phyloP scores from a whole-genome alignment of 2,113 vertebrate genomes.

The Ornithorhynchus anatinus region DNA sequence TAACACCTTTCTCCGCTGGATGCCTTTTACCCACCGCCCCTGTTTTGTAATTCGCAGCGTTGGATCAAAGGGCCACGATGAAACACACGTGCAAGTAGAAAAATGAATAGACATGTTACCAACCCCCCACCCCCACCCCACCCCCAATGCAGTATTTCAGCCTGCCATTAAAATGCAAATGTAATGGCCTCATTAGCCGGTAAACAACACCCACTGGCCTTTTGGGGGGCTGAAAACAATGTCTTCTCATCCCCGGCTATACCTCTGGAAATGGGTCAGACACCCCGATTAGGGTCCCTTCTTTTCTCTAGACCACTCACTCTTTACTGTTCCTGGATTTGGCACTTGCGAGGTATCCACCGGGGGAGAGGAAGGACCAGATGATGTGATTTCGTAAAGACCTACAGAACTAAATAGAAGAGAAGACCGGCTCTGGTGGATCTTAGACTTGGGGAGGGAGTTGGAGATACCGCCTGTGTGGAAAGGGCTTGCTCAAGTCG shows the following conservation, averaged over 20 bases:
- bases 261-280: background rate
- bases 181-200: slow-evolving; percentile 65
- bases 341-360: slow-evolving; percentile 23
- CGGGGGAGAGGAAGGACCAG: slow-evolving; percentile 20
- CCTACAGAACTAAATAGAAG: no score
- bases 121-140: slow-evolving; percentile 13
- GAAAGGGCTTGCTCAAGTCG: slow-evolving; percentile 23
- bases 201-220: slow-evolving; percentile 63
- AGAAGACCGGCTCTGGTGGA: slow-evolving; percentile 16
- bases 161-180: slow-evolving; percentile 79
- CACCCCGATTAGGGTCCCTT: background rate
- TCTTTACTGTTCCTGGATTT: slow-evolving; percentile 21
- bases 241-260: slow-evolving; percentile 24
- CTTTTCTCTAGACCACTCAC: background rate
- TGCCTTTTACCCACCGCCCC: slow-evolving; percentile 40
- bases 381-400: slow-evolving; percentile 40
- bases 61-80: slow-evolving; percentile 49
- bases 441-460: slow-evolving; percentile 24
- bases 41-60: slow-evolving; percentile 51
- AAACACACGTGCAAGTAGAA: slow-evolving; percentile 79
- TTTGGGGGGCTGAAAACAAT: slow-evolving; percentile 41
- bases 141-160: slow-evolving; percentile 65
- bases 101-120: slow-evolving; percentile 50
- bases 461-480: background rate
- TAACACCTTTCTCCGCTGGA: slow-evolving; percentile 46